Base-by-base conservation (phyloP, 2,888 invertebrate species). In the Agelastica alni region DNA sequence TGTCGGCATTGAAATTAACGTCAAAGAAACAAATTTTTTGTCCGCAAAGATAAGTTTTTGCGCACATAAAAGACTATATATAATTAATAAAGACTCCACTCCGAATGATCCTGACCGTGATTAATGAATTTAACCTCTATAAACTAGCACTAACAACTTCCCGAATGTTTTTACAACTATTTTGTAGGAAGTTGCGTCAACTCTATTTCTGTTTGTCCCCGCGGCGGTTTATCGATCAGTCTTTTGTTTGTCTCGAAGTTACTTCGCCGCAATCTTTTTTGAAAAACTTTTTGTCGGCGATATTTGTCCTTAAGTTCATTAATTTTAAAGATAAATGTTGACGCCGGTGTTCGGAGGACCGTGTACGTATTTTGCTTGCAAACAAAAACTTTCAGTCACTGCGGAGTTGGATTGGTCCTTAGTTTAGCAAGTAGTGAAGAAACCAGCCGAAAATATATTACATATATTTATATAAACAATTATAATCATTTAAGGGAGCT, bases 91-190 rank as follows among this genome's bases (percentile, higher is more conserved):
- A n/a, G n/a, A n/a, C n/a, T n/a, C n/a, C n/a, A n/a, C n/a, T n/a
- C n/a, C n/a, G 53, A 55, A 56, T 56, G 51, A 34, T 14, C 47
- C 41, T 47, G 51, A 47, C 52, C 26, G 51, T 51, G 46, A 56
- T 51, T 51, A 54, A 59, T 59, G 56, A 59, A 59, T 59, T 48
- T 45, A 36, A 22, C 44, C 28, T 30, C 44, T 43, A 43, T 46
- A 42, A 53, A 53, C 41, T 22, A 47, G 43, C 51, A 59, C 46
- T 51, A 42, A 45, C 51, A 56, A 53, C 41, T 56, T 56, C 22
- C 36, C 32, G 34, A 53, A 42, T 34, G 51, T 58, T 59, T 56
- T 59, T 54, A 51, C 41, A 12, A 53, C 36, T 47, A 45, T 53
- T 45, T 51, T 47, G 14, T 42, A 20, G 39, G 34, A 47, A 47